A percentile compares a stretch with the other conserved stretches of the same genome.
Conservation (phyloP, 2,113 vertebrate species). For the Albula glossodonta region DNA sequence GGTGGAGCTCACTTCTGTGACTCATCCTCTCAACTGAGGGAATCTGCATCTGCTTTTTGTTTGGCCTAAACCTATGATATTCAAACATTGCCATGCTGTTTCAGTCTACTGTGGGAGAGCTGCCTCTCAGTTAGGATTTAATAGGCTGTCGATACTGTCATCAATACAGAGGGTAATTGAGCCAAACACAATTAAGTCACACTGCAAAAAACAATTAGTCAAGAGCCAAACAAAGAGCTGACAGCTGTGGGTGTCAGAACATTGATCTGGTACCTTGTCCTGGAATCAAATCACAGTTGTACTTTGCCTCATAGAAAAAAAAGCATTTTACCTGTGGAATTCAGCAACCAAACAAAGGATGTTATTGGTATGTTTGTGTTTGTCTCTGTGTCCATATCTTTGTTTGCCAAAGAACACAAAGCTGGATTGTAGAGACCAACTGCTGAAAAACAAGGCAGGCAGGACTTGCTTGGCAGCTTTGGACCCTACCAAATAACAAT, state of each 20-base stretch:
- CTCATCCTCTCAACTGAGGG: neutral
- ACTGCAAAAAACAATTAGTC: neutral
- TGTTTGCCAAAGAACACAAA: neutral
- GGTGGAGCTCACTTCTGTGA: neutral
- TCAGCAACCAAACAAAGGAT: neutral
- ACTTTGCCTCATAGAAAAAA: no score
- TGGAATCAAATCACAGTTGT: neutral
- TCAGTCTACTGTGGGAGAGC: neutral
- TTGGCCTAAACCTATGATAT: neutral
- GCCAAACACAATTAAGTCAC: neutral
- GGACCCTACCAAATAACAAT: conserved; percentile 6
- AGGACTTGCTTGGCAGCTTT: conserved; percentile 2
- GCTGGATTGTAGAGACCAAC: neutral
- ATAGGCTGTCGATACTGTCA: neutral
- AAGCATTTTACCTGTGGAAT: neutral
- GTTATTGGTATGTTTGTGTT: neutral
- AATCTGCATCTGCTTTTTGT: neutral
- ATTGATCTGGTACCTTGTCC: neutral
- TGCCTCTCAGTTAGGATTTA: neutral
- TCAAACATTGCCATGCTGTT: neutral
- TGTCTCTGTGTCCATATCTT: neutral
- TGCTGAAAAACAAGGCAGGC: neutral
- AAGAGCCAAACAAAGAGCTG: neutral
- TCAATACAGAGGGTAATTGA: neutral
- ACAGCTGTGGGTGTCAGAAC: neutral